Evolutionary conservation across 2,888 invertebrate species (phyloP), one percentile per base, ranked within the genome.

Genomic region (Leptothorax acervorum): DNA sequence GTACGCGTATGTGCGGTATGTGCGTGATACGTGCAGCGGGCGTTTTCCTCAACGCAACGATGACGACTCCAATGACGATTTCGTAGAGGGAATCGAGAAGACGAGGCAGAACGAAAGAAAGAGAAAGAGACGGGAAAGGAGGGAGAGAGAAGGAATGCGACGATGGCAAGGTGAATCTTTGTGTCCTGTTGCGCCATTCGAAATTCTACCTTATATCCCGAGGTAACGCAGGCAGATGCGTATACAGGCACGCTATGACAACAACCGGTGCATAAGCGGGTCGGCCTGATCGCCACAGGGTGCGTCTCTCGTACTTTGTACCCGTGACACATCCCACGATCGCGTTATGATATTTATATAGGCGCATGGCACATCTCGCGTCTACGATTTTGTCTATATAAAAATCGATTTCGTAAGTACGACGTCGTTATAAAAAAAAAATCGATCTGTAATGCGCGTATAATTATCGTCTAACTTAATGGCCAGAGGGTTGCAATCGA

Each of bases 151-250:
- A 87, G 83, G 90, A 89, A 90, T 88, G 90, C 87, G 85, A 87
- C 82, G 88, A 85, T 85, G 87, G 89, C 85, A 90, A 92, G 92
- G 92, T 92, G 93, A 91, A 92, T 93, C 92, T 90, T 91, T 90
- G 91, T 91, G 91, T 91, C 90, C 89, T 89, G 89, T 91, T 89
- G 88, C 88, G 88, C 89, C 88, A 89, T 90, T 90, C 82, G 75
- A 87, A 66, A 68, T 42, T 68, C 42, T 85, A 87, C 78, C 85
- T 66, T 78, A 82, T 82, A 86, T 85, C 65, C 68, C 55, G 53
- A 65, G 78, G 51, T 68, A 66, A 57, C n/a, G 28, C 65, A 53
- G 55, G 55, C 78, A 82, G 74, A 76, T 66, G 74, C 42, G 8
- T 62, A n/a, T 45, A 35, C 35, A 35, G 23, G 9, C 3, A 23